Conservation (phyloP, 2,888 invertebrate genomes). For the Mythimna lalbum region DNA sequence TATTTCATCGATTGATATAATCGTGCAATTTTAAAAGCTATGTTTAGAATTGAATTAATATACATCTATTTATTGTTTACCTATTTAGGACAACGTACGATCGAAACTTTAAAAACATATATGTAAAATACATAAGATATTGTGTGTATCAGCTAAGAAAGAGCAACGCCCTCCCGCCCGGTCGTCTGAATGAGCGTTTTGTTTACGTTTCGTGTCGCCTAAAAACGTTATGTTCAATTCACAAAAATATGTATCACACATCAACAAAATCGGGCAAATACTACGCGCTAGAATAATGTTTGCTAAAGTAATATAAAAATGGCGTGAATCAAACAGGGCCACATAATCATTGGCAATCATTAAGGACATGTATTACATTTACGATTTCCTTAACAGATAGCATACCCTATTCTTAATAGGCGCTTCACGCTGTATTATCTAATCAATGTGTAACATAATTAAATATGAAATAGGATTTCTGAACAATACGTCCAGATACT, state of each 20-base stretch:
- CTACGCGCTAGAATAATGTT: constrained; percentile 21
- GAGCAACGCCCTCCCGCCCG: constrained; percentile 86
- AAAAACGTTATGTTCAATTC: constrained; percentile 74
- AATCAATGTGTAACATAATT: constrained; percentile 63
- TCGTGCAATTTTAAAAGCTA: background rate
- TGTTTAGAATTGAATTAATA: constrained; percentile 1
- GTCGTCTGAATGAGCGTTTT: constrained; percentile 76
- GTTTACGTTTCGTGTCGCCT: constrained; percentile 79
- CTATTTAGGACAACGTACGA: constrained; percentile 40
- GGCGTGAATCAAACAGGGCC: constrained; percentile 67
- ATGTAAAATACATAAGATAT: constrained; percentile 57
- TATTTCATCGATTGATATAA: constrained; percentile 3
- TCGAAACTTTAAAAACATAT: constrained; percentile 48
- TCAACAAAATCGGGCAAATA: constrained; percentile 29
- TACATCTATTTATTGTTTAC: constrained; percentile 14
- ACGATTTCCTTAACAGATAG: constrained; percentile 80
- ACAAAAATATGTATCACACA: constrained; percentile 56
- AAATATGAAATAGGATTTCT: constrained; percentile 47
- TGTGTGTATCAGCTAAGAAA: constrained; percentile 72
- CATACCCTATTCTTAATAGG: constrained; percentile 53
- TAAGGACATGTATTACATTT: constrained; percentile 68
- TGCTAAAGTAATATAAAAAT: constrained; percentile 18
- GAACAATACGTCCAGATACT: constrained; percentile 17
- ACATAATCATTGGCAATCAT: constrained; percentile 70
- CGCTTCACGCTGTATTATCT: constrained; percentile 64